Percentiles rank a stretch among this genome's conserved stretches.
Evolutionary conservation across 2,888 invertebrate species (phyloP).

Genomic region (Drosophila anceps): DNA sequence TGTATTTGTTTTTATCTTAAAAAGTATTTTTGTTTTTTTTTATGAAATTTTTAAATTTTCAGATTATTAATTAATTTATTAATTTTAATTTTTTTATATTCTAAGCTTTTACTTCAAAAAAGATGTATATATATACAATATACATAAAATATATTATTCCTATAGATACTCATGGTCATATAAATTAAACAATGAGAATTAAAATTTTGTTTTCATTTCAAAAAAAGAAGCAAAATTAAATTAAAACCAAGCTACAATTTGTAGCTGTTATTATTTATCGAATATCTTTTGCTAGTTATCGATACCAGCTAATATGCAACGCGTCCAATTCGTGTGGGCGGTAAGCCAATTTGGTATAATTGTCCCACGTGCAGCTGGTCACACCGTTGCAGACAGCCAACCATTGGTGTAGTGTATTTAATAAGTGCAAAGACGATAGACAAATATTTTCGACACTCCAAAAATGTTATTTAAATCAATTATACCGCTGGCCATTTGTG

Average conservation of each 20-base stretch:
- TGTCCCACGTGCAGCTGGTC: constrained; percentile 14
- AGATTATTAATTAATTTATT: background rate
- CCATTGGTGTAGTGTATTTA: constrained; percentile 33
- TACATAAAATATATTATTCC: background rate
- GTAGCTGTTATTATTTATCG: background rate
- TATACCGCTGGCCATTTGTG: constrained; percentile 57
- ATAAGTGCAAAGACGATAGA: constrained; percentile 18
- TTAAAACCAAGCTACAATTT: background rate
- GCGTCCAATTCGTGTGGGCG: background rate
- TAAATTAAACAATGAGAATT: background rate
- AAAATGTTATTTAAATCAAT: constrained; percentile 61
- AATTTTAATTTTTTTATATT: background rate
- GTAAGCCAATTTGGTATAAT: background rate
- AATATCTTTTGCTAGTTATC: background rate
- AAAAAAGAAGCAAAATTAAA: background rate
- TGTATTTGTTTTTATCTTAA: background rate
- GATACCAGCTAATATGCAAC: constrained; percentile 13
- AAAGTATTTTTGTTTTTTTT: background rate
- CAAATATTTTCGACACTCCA: constrained; percentile 17
- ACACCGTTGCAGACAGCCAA: constrained; percentile 26
- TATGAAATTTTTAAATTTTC: background rate
- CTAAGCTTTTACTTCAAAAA: background rate
- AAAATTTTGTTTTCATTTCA: background rate
- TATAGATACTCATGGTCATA: background rate
- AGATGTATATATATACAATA: too few relatives aligned